These are phyloP conservation scores for Portevinia maculata DNA, from an alignment of 2,888 invertebrate species.

Conservation along the genomic window DNA sequence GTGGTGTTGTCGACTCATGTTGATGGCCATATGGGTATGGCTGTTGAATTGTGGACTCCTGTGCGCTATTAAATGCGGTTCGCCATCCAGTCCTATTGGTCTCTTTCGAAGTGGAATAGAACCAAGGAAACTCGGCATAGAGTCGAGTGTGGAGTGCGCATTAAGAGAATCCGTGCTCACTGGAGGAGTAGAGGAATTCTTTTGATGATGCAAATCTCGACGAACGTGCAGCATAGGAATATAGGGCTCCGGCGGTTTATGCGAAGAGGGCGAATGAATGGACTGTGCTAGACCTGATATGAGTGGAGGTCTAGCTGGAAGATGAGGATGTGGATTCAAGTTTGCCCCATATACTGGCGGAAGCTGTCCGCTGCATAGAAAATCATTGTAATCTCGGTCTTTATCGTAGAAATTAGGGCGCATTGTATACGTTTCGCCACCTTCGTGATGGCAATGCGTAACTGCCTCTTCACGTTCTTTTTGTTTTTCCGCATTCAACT, in stretches of 20 bases:
- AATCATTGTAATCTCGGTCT: conserved; percentile 60
- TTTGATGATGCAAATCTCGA: conserved; percentile 86
- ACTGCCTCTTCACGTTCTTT: conserved; percentile 83
- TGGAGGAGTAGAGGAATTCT: conserved; percentile 72
- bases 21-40: conserved; percentile 75
- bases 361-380: conserved; percentile 48
- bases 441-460: conserved; percentile 88
- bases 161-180: conserved; percentile 61
- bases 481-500: conserved; percentile 54
- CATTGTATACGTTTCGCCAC: conserved; percentile 88
- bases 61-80: conserved; percentile 75
- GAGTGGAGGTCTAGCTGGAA: conserved; percentile 73
- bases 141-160: conserved; percentile 81
- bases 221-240: conserved; percentile 89
- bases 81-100: conserved; percentile 78
- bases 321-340: conserved; percentile 60
- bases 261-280: conserved; percentile 78
- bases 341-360: conserved; percentile 41
- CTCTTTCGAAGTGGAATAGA: conserved; percentile 82
- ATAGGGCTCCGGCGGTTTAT: conserved; percentile 80
- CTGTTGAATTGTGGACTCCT: conserved; percentile 48
- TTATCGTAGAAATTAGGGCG: conserved; percentile 85
- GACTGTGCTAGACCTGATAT: conserved; percentile 74
- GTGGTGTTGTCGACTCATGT: conserved; percentile 80
- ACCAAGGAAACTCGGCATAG: conserved; percentile 82